Evolutionary conservation across 37 sponge, comb jelly and placozoan species (phyloP).

Genomic region (Dysidea cf. avara): DNA sequence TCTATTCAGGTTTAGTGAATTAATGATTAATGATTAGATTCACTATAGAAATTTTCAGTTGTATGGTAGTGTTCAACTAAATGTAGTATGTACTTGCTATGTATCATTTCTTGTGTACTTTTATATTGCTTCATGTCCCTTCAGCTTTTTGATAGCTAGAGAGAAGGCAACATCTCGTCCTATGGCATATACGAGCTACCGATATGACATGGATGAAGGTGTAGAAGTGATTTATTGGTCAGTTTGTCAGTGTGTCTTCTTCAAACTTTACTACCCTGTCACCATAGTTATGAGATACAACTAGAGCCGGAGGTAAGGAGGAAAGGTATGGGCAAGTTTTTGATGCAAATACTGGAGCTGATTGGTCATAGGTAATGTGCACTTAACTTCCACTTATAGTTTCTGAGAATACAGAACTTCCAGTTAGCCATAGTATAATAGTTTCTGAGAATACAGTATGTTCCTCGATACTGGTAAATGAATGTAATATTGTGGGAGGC

Average conservation of each 20-base stretch:
- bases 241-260: background rate
- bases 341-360: slow-evolving; percentile 76
- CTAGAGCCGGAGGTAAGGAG: slow-evolving; percentile 44
- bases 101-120: background rate
- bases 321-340: slow-evolving; percentile 76
- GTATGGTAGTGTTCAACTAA: too few relatives aligned
- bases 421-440: too few relatives aligned
- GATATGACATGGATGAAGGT: slow-evolving; percentile 78
- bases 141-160: slow-evolving; percentile 65
- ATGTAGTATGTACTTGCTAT: background rate
- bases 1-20: too few relatives aligned
- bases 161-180: slow-evolving; percentile 12
- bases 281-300: slow-evolving; percentile 83
- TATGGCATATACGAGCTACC: slow-evolving; percentile 61
- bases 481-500: too few relatives aligned
- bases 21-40: too few relatives aligned
- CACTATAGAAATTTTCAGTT: too few relatives aligned
- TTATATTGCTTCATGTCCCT: background rate
- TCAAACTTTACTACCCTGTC: too few relatives aligned
- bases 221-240: slow-evolving; percentile 80
- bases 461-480: too few relatives aligned
- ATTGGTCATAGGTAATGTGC: slow-evolving; percentile 60
- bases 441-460: too few relatives aligned
- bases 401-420: too few relatives aligned
- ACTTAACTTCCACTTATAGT: background rate